Evolutionary conservation across 1,140 invertebrate genomes (phyloP).

Genomic region (Nymphalis io): DNA sequence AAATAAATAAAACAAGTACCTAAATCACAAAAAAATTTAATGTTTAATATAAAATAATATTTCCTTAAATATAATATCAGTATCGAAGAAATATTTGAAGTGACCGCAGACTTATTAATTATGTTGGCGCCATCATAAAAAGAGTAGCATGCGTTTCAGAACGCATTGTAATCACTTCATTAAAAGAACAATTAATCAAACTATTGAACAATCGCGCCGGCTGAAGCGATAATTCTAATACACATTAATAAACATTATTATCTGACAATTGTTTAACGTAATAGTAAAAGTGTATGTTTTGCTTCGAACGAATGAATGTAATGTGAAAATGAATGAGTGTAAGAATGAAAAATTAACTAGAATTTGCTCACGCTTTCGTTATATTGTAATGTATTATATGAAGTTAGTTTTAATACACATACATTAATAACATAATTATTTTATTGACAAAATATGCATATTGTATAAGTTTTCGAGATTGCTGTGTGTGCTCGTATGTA

Average conservation of each 20-base stretch:
- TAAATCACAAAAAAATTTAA: background rate
- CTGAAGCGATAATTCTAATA: conserved; percentile 4
- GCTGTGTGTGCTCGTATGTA: too few species aligned
- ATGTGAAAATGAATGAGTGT: background rate
- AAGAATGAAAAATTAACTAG: background rate
- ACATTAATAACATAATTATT: too few species aligned
- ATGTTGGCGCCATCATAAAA: conserved; percentile 27
- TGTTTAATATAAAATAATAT: background rate
- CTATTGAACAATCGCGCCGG: conserved; percentile 31
- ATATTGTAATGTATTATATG: too few species aligned
- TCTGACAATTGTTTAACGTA: conserved; percentile 7
- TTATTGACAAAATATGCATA: too few species aligned
- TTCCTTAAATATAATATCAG: background rate
- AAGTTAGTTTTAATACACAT: too few species aligned
- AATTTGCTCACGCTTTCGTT: background rate
- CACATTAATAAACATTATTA: conserved; percentile 3
- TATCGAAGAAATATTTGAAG: conserved; percentile 11
- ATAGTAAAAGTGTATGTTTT: background rate
- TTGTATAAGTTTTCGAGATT: too few species aligned
- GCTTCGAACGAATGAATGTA: background rate
- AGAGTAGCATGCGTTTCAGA: conserved; percentile 1
- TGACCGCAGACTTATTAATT: conserved; percentile 17
- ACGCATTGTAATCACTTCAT: conserved; percentile 33
- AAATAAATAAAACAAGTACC: background rate
- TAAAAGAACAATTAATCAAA: conserved; percentile 40